A percentile compares a stretch with the other conserved stretches of the same genome.
Evolutionary conservation across 2,113 vertebrate genomes (phyloP).

Genomic region (Mystacornis crossleyi): DNA sequence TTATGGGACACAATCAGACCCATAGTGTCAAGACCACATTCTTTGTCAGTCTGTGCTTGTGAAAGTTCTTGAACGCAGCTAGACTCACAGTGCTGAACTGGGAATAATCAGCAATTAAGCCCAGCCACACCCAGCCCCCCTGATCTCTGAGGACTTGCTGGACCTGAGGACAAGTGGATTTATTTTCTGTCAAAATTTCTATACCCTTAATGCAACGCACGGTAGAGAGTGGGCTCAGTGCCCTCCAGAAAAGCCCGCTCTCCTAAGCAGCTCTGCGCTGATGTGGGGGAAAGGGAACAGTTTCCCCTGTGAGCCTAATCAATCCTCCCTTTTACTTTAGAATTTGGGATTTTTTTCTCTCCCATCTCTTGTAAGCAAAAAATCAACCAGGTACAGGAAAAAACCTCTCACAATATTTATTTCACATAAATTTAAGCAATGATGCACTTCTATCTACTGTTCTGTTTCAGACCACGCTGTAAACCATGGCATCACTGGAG

Average conservation of each 20-base stretch:
- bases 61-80: neutral
- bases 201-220: neutral
- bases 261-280: neutral
- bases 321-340: neutral
- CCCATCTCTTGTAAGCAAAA: neutral
- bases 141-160: neutral
- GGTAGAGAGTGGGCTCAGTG: neutral
- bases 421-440: neutral
- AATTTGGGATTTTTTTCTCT: neutral
- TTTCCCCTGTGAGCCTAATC: fast-evolving
- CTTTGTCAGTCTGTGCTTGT: neutral
- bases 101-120: neutral
- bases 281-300: neutral
- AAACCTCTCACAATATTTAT: neutral
- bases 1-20: neutral
- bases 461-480: neutral
- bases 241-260: neutral
- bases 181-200: neutral
- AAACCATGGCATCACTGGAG: neutral
- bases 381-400: neutral
- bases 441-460: fast-evolving
- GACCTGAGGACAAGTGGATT: neutral
- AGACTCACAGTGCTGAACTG: neutral
- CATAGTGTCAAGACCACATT: neutral
- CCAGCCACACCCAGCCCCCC: neutral